phyloP scores from a whole-genome alignment of 2,888 invertebrate genomes.

The Papilio protenor region DNA sequence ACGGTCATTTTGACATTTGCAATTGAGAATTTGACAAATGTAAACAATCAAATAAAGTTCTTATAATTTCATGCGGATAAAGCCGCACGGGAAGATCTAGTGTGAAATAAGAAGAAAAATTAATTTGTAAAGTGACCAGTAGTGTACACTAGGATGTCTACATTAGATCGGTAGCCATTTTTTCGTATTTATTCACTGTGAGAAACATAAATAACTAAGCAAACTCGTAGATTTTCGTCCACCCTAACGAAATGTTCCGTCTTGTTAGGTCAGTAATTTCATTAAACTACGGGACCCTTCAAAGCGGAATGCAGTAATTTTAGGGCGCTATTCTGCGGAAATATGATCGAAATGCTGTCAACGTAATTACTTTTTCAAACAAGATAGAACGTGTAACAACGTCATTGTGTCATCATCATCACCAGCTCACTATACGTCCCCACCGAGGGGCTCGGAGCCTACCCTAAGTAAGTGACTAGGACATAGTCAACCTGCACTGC shows the following conservation, averaged over 20 bases:
- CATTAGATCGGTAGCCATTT: neutral
- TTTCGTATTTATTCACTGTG: neutral
- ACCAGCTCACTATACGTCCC: too few relatives aligned
- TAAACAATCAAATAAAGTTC: too few relatives aligned
- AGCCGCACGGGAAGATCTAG: too few relatives aligned
- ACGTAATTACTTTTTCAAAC: neutral
- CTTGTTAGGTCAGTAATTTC: constrained; percentile 9
- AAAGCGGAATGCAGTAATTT: constrained; percentile 6
- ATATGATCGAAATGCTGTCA: neutral
- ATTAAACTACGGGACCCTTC: neutral
- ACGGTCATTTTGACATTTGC: too few relatives aligned
- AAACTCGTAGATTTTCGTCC: neutral
- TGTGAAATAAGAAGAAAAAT: neutral
- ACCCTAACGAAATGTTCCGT: constrained; percentile 7
- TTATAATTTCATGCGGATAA: too few relatives aligned
- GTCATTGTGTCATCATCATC: too few relatives aligned
- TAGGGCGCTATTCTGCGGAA: constrained; percentile 2
- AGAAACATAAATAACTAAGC: neutral
- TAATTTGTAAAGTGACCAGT: neutral
- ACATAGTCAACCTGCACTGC: too few relatives aligned
- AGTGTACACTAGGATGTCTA: neutral
- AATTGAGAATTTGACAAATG: too few relatives aligned
- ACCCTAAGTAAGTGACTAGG: too few relatives aligned
- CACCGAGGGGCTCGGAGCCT: too few relatives aligned
- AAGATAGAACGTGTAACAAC: neutral